A percentile compares a stretch with the other conserved stretches of the same genome.
phyloP scores from a whole-genome alignment of 2,888 invertebrate genomes.

The Bembecia ichneumoniformis region DNA sequence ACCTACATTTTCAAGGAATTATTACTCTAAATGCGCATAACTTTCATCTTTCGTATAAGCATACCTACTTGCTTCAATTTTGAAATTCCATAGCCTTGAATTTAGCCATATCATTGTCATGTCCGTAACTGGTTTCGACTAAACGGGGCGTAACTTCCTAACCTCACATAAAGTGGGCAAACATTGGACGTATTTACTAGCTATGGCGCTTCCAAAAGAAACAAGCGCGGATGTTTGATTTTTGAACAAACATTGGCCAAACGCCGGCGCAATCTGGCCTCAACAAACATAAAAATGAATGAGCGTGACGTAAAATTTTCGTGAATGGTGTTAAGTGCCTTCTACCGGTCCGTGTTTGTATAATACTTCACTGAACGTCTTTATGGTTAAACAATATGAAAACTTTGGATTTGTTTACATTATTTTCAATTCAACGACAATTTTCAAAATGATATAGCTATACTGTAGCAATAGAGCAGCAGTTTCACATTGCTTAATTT shows the following conservation, averaged over 20 bases:
- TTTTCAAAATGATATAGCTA: too few species aligned
- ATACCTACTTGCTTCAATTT: too few species aligned
- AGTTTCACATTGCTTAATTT: too few species aligned
- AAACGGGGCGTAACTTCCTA: conserved; percentile 28
- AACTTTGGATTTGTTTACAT: too few species aligned
- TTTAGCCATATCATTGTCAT: too few species aligned
- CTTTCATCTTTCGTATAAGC: too few species aligned
- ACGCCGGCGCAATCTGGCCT: conserved; percentile 46
- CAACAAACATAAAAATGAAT: conserved; percentile 46
- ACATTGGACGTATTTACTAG: conserved; percentile 5
- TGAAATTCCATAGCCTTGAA: too few species aligned
- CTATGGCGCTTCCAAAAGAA: conserved; percentile 11
- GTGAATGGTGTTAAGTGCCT: conserved; percentile 33
- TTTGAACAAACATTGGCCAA: conserved; percentile 26
- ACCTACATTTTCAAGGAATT: too few species aligned
- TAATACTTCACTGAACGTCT: not conserved
- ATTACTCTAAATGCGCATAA: too few species aligned
- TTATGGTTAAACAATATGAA: not conserved
- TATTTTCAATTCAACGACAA: too few species aligned
- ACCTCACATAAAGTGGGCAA: conserved; percentile 44
- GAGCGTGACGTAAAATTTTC: conserved; percentile 26
- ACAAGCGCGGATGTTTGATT: conserved; percentile 28
- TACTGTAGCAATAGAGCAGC: too few species aligned
- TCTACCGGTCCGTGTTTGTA: not conserved
- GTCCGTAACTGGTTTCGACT: too few species aligned